A percentile compares a stretch with the other conserved stretches of the same genome.
Conservation (phyloP, 2,797 vertebrate species). For the Cetoscarus ocellatus region DNA sequence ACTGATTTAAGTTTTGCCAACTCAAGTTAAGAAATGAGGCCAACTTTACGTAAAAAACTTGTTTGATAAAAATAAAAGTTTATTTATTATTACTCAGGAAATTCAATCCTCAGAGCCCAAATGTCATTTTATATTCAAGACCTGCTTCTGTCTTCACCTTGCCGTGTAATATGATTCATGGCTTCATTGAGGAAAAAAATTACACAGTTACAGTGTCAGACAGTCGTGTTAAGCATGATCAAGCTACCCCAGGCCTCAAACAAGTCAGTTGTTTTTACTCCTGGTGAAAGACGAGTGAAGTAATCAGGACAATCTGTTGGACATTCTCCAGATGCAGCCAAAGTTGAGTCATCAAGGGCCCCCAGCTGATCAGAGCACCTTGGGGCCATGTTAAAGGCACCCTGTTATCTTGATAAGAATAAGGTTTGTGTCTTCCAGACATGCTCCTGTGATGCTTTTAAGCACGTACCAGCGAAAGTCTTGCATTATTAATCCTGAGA, state of each 20-base stretch:
- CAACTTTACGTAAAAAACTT: too few species aligned
- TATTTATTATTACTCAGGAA: not conserved
- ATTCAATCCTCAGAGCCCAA: not conserved
- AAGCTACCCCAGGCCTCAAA: conserved; percentile 43
- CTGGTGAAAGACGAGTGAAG: conserved; percentile 53
- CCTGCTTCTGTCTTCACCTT: conserved; percentile 17
- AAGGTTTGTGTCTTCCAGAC: conserved; percentile 27
- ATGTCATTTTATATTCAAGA: not conserved
- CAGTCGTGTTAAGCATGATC: conserved; percentile 45
- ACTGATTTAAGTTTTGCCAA: conserved; percentile 18
- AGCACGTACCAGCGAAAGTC: conserved; percentile 43
- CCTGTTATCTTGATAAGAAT: conserved; percentile 49
- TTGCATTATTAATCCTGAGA: conserved; percentile 36
- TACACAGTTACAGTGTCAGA: conserved; percentile 48
- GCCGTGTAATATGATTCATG: conserved; percentile 28
- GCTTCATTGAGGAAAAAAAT: conserved; percentile 26
- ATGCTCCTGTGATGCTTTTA: conserved; percentile 55
- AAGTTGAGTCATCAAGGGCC: conserved; percentile 69
- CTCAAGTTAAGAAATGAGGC: too few species aligned
- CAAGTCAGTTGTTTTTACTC: conserved; percentile 41
- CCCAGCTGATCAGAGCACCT: conserved; percentile 64
- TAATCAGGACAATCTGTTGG: conserved; percentile 73
- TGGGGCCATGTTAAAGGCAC: conserved; percentile 50
- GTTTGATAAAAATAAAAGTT: too few species aligned
- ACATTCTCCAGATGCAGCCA: conserved; percentile 59